Conservation (phyloP, 2,888 invertebrate species). For the Nomada hirtipes region DNA sequence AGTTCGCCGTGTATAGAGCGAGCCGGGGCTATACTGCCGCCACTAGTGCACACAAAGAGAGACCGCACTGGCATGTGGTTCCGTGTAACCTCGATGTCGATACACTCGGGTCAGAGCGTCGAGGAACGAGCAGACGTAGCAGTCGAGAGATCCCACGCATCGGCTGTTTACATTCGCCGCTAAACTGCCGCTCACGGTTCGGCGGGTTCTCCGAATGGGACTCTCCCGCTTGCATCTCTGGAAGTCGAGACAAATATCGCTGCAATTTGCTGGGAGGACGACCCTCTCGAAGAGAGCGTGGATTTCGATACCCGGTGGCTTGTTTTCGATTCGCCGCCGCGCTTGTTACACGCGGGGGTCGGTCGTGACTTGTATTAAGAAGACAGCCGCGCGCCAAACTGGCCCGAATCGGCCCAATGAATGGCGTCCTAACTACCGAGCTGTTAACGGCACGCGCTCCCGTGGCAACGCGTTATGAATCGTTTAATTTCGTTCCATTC, state of each 20-base stretch:
- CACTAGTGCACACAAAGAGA: conserved; percentile 68
- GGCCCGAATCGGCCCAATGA: conserved; percentile 67
- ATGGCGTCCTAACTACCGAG: conserved; percentile 74
- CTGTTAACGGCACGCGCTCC: conserved; percentile 72
- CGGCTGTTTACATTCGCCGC: conserved; percentile 44
- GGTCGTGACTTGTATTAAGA: conserved; percentile 58
- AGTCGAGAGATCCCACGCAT: conserved; percentile 36
- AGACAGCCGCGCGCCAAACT: conserved; percentile 42
- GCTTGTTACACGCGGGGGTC: conserved; percentile 5
- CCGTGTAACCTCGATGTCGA: conserved; percentile 68
- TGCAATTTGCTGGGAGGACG: background rate
- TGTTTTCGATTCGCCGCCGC: background rate
- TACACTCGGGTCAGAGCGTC: conserved; percentile 63
- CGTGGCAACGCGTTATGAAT: conserved; percentile 72
- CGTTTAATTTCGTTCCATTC: conserved; percentile 75
- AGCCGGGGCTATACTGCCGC: conserved; percentile 41
- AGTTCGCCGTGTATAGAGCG: conserved; percentile 70
- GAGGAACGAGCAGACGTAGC: conserved; percentile 42
- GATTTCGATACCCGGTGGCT: no score
- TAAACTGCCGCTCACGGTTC: conserved; percentile 28
- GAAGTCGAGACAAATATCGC: conserved; percentile 6
- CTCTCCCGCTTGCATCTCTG: background rate
- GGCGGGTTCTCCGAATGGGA: conserved; percentile 13
- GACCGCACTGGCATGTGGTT: conserved; percentile 70
- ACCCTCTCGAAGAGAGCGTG: background rate